Conservation (phyloP, 2,888 invertebrate species). For the Meteorus cinctellus region DNA sequence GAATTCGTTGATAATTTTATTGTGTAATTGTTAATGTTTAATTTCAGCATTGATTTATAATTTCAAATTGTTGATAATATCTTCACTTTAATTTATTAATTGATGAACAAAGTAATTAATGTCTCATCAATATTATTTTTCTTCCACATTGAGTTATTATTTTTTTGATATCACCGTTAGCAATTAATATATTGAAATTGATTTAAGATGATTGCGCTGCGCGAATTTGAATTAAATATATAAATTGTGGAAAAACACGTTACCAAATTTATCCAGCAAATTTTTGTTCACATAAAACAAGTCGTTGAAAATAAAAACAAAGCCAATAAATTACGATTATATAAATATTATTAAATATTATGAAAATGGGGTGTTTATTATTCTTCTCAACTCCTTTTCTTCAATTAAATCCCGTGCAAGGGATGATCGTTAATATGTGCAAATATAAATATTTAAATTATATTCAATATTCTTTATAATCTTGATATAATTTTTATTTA, state of each 20-base stretch:
- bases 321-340: background rate
- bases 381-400: background rate
- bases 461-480: background rate
- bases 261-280: too few relatives aligned
- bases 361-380: background rate
- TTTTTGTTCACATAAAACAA: background rate
- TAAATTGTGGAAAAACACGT: background rate
- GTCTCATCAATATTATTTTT: background rate
- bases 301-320: slow-evolving; percentile 19
- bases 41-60: background rate
- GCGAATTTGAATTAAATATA: too few relatives aligned
- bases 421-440: background rate
- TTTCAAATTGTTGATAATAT: background rate
- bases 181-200: background rate
- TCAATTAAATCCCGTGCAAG: background rate
- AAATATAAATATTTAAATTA: background rate
- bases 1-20: slow-evolving; percentile 5
- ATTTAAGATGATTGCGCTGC: background rate
- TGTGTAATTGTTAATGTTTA: background rate
- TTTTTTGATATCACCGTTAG: background rate
- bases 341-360: background rate
- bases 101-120: background rate
- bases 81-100: background rate
- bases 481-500: slow-evolving; percentile 12
- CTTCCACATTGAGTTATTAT: background rate